A percentile compares a stretch with the other conserved stretches of the same genome.
These are phyloP conservation scores for Sphaerophoria taeniata DNA, from an alignment of 2,888 invertebrate genomes.

Conservation along the genomic window DNA sequence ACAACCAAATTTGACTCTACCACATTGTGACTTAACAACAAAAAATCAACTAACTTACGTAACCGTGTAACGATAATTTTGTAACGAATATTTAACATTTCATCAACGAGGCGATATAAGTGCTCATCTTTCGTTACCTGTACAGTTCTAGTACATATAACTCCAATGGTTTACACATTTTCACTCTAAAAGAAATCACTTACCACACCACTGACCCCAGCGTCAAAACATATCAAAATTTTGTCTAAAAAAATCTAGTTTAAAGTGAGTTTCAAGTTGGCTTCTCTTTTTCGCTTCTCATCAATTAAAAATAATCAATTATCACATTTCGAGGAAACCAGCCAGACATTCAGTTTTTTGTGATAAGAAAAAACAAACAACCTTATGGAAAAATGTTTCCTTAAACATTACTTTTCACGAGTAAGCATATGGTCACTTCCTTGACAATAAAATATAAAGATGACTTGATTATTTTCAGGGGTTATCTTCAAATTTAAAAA, in stretches of 20 bases:
- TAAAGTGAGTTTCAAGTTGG: background rate
- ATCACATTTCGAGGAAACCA: background rate
- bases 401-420: background rate
- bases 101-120: too few relatives aligned
- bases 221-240: background rate
- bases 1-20: too few relatives aligned
- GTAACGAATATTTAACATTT: too few relatives aligned
- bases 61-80: too few relatives aligned
- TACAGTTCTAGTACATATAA: too few relatives aligned
- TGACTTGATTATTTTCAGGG: background rate
- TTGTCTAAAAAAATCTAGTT: background rate
- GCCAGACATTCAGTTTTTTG: background rate
- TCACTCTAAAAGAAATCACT: too few relatives aligned
- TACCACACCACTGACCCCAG: too few relatives aligned
- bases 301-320: background rate
- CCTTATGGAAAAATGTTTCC: slow-evolving; percentile 4
- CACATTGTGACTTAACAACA: too few relatives aligned
- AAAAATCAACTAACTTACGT: too few relatives aligned
- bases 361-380: slow-evolving; percentile 10
- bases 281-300: slow-evolving; percentile 9
- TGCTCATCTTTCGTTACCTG: too few relatives aligned
- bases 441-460: slow-evolving; percentile 9
- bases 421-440: slow-evolving; percentile 10
- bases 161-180: too few relatives aligned
- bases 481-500: slow-evolving; percentile 7